phyloP scores from a whole-genome alignment of 2,888 invertebrate genomes.

The Scaptomyza tumidula region DNA sequence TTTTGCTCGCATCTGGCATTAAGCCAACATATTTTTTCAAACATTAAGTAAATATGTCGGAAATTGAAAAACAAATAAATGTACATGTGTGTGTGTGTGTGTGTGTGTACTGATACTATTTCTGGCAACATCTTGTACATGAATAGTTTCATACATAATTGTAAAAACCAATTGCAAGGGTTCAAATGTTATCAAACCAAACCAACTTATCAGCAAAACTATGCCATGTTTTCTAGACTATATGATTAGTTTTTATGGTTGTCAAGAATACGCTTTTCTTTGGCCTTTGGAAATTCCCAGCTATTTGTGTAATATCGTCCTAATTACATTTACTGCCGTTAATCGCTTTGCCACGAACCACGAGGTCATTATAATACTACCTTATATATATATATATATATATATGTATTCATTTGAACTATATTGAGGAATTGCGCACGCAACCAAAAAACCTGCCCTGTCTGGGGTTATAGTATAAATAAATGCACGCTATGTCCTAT shows the following conservation, averaged over 20 bases:
- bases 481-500: constrained; percentile 36
- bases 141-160: constrained; percentile 4
- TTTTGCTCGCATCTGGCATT: constrained; percentile 23
- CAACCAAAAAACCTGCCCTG: constrained; percentile 10
- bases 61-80: constrained; percentile 3
- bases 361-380: constrained; percentile 17
- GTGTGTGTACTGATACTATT: too few species aligned
- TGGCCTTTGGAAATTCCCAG: constrained; percentile 61
- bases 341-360: constrained; percentile 4
- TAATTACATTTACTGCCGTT: constrained; percentile 14
- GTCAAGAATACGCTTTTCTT: constrained; percentile 1
- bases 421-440: constrained; percentile 29
- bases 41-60: constrained; percentile 35
- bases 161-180: constrained; percentile 1
- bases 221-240: background rate
- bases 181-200: constrained; percentile 26
- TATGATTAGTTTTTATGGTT: background rate
- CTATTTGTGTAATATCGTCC: constrained; percentile 43
- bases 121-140: background rate
- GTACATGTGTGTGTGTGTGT: too few species aligned
- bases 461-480: constrained; percentile 36
- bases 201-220: constrained; percentile 21
- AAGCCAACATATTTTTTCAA: constrained; percentile 40
- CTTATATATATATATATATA: background rate
- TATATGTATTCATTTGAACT: background rate